These are phyloP conservation scores for Spea bombifrons DNA, from an alignment of 2,113 vertebrate species.

Conservation along the genomic window DNA sequence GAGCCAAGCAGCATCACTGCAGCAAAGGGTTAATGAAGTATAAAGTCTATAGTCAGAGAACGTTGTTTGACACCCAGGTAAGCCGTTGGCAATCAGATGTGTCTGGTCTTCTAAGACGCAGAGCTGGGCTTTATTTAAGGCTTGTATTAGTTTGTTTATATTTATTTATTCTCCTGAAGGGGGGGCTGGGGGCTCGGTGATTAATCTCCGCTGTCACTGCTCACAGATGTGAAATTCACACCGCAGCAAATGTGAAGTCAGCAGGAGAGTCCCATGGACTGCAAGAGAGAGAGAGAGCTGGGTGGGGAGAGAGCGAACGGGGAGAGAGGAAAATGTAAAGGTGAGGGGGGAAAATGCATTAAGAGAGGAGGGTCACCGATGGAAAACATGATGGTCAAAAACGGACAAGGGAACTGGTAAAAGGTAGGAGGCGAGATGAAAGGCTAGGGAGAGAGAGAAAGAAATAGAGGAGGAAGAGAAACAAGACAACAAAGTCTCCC, in stretches of 20 bases:
- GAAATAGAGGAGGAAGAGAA: too few relatives aligned
- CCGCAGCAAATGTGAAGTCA: slow-evolving; percentile 94
- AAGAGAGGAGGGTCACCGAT: neutral
- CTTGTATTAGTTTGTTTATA: slow-evolving; percentile 47
- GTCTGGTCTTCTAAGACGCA: slow-evolving; percentile 16
- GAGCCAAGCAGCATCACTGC: neutral
- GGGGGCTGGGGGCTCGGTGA: slow-evolving; percentile 69
- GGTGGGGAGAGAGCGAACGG: slow-evolving; percentile 4
- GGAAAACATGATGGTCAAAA: neutral
- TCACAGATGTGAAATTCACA: slow-evolving; percentile 94
- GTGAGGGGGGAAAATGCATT: neutral
- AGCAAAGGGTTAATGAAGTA: neutral
- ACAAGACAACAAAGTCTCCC: too few relatives aligned
- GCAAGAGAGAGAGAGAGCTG: slow-evolving; percentile 70
- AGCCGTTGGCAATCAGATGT: neutral
- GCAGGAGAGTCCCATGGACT: slow-evolving; percentile 84
- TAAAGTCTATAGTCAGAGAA: neutral
- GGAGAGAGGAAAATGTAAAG: neutral
- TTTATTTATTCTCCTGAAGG: slow-evolving; percentile 40
- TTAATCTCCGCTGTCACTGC: slow-evolving; percentile 98
- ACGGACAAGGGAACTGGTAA: neutral
- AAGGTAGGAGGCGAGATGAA: neutral
- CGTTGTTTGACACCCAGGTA: neutral
- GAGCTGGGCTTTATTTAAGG: slow-evolving; percentile 38
- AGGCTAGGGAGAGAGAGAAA: too few relatives aligned